Evolutionary conservation across 2,888 invertebrate species (phyloP).

Genomic region (Brachypterus glaber): DNA sequence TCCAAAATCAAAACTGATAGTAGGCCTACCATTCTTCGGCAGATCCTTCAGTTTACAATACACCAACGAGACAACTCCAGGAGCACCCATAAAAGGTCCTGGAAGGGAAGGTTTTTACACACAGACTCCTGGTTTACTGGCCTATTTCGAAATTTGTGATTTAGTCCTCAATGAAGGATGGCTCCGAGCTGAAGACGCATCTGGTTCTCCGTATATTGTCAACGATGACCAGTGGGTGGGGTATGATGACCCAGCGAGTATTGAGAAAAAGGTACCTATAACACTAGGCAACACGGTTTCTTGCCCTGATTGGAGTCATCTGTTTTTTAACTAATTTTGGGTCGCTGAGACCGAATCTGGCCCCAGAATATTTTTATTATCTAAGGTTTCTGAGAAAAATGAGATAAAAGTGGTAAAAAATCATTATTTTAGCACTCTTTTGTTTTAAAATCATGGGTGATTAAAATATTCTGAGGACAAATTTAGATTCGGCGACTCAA

Average conservation of each 20-base stretch:
- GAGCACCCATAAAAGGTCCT: constrained; percentile 51
- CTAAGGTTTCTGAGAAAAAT: no score
- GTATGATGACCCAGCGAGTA: constrained; percentile 60
- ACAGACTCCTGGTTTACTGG: constrained; percentile 55
- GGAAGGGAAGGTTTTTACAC: constrained; percentile 60
- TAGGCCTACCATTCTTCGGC: constrained; percentile 66
- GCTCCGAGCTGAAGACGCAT: constrained; percentile 43
- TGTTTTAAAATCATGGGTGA: no score
- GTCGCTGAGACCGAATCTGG: no score
- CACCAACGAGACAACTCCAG: constrained; percentile 43
- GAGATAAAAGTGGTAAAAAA: no score
- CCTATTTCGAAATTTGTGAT: constrained; percentile 61
- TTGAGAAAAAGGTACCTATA: constrained; percentile 51
- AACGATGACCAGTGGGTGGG: constrained; percentile 73
- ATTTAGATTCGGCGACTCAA: no score
- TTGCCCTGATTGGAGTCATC: no score
- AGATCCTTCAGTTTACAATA: constrained; percentile 58
- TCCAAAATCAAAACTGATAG: constrained; percentile 55
- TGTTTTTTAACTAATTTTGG: no score
- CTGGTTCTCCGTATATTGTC: constrained; percentile 56
- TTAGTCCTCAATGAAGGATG: constrained; percentile 35
- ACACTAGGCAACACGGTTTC: not conserved
- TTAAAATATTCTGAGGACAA: no score
- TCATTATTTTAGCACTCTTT: no score
- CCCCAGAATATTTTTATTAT: no score